phyloP scores from a whole-genome alignment of 2,113 vertebrate species.

The Lamprologus lemairii region DNA sequence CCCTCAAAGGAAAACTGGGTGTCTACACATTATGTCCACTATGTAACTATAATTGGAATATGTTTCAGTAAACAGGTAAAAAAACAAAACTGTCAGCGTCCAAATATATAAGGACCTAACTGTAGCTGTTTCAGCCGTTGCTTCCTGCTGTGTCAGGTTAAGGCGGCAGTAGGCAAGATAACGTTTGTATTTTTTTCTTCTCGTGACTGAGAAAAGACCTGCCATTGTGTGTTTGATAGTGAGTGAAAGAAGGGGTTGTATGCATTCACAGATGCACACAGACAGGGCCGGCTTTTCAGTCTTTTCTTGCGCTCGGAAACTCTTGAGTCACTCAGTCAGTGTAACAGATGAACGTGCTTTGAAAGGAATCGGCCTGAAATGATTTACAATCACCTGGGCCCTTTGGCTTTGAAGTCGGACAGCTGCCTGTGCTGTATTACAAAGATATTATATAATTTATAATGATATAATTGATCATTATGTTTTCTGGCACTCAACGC shows the following conservation, averaged over 20 bases:
- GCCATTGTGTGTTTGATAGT: background rate
- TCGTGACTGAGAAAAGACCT: background rate
- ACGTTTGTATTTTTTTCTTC: background rate
- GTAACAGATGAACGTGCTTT: slow-evolving; percentile 42
- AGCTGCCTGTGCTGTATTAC: slow-evolving; percentile 44
- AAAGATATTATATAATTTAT: slow-evolving; percentile 56
- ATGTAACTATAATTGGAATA: background rate
- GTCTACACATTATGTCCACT: background rate
- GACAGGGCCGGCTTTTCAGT: background rate
- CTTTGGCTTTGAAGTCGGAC: slow-evolving; percentile 55
- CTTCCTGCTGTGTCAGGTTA: slow-evolving; percentile 31
- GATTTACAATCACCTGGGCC: slow-evolving; percentile 52
- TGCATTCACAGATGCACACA: background rate
- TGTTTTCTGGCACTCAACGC: slow-evolving; percentile 53
- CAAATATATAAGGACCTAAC: background rate
- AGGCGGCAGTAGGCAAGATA: slow-evolving; percentile 23
- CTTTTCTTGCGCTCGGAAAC: background rate
- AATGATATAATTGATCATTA: slow-evolving; percentile 61
- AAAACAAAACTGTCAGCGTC: background rate
- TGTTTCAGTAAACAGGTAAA: background rate
- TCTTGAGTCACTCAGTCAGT: background rate
- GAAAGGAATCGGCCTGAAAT: slow-evolving; percentile 39
- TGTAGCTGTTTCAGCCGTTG: background rate
- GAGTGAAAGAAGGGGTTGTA: background rate
- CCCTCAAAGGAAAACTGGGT: background rate